Base-by-base conservation (phyloP, 1,140 invertebrate genomes). In the Drosophila nannoptera region DNA sequence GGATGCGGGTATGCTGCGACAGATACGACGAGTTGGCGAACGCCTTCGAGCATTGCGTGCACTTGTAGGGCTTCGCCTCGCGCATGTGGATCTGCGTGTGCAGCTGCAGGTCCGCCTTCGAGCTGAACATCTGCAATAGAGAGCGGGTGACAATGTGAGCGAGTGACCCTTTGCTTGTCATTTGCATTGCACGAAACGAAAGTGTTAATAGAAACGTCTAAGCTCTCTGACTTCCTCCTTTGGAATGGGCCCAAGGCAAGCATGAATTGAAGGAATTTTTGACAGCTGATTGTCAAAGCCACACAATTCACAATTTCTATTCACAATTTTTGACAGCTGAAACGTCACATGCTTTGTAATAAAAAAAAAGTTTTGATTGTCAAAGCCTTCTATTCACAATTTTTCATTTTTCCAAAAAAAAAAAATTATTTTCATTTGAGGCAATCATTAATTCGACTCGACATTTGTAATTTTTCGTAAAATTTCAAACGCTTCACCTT, bases 1-100 rank as follows among this genome's bases (percentile, higher is more conserved):
- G 98, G 89, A 99, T 99, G 81, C 98, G 93, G 70, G 97, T 98
- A 91, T 99, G 98, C 91, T 99, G 98, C 29, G 97, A 98, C 86
- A 99, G 93, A 93, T 99, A 99, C 78, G 97, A 99, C 80, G 97
- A 98, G 92, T 99, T 99, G 84, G 98, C 98, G 91, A 99, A 99
- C 65, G 97, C 96, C 92, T 99, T 99, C 74, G 96, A 95, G 92
- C 98, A 99, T 90, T 99, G 97, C 32, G 96, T 96, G 92, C 98
- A 99, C 91, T 99, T 98, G 94, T 99, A 99, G 14, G 98, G 98
- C 91, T 99, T 96, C 29, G 98, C 97, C 91, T 99, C 98, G 72
- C 98, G 94, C 93, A 99, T 97, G 91, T 99, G 97, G 80, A 98
- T 95, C 91, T 99, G 97, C 67, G 97, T 98, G 91, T 99, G 97